Base-by-base conservation (phyloP, 1,140 invertebrate genomes). In the Aplysia californica region DNA sequence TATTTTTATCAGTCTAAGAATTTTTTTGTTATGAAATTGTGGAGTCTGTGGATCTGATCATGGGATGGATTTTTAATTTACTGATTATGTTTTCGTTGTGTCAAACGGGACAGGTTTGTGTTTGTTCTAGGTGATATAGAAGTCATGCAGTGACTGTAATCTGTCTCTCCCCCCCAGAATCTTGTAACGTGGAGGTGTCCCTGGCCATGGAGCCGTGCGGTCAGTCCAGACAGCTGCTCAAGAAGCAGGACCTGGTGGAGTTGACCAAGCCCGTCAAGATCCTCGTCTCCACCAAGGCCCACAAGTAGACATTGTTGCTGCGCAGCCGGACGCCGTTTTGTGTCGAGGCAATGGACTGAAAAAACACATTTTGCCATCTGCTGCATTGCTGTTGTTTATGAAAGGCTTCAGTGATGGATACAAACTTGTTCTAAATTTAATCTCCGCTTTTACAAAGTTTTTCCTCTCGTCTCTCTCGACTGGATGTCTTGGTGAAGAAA, bases 231-330 rank as follows among this genome's bases (percentile, higher is more conserved):
- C 78, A 71, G 68, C 64, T 55, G 35, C 36, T 59, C n/a, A 74
- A 69, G 72, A 75, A 39, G 36, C 77, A 72, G 70, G 80, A 50
- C 38, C 73, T 72, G 1, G 93, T 97, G 75, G 95, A 97, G 84
- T 90, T 98, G 2, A 96, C 96, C 85, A 95, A 96, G 86, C 95
- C 96, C 20, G 94, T 96, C 0, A 95, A 96, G 87, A 93, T 98
- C n/a, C 93, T 95, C 38, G 94, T 98, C 61, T 93, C 94, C 26
- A 95, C 95, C 0, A 97, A 97, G 89, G 93, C 95, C 4, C 94
- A 96, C 10, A 96, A 96, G 21, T 35, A 21, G 6, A 31, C 36
- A n/a, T 0, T n/a, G 36, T 35, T 21, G 61, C 21, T 26, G 23
- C 6, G 5, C 26, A 31, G 5, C 64, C n/a, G 4, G 10, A 6